Conservation (phyloP, 1,140 invertebrate species). For the Tachypleus tridentatus region DNA sequence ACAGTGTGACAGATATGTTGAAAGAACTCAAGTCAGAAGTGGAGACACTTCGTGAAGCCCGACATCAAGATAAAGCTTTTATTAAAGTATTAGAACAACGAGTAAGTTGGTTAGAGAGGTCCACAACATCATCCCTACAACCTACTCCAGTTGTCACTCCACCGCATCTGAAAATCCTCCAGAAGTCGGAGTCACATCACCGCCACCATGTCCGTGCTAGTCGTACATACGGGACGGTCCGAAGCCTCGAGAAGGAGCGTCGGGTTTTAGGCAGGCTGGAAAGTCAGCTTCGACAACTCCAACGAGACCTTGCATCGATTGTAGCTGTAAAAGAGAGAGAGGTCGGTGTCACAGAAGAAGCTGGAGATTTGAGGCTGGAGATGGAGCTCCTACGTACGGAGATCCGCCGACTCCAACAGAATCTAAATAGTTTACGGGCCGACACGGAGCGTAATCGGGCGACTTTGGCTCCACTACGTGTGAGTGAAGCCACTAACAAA, state of each 20-base stretch:
- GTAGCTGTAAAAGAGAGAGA: slow-evolving; percentile 4
- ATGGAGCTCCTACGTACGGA: slow-evolving; percentile 1
- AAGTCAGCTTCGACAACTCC: slow-evolving; percentile 3
- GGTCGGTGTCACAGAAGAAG: background rate
- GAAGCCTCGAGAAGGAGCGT: background rate
- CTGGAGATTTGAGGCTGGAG: slow-evolving; percentile 8
- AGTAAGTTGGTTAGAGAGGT: too few species aligned
- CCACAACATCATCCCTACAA: too few species aligned
- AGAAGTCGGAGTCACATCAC: too few species aligned
- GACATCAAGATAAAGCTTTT: background rate
- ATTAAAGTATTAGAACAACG: background rate
- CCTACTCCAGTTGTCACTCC: too few species aligned
- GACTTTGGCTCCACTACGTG: too few species aligned
- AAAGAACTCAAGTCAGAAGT: background rate
- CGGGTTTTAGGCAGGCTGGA: background rate
- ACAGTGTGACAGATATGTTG: too few species aligned
- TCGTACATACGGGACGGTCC: too few species aligned
- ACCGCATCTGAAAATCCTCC: too few species aligned
- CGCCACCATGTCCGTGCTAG: too few species aligned
- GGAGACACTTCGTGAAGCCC: background rate
- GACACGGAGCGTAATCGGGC: too few species aligned
- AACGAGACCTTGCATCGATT: background rate
- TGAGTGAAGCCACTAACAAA: slow-evolving; percentile 5
- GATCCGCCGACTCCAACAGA: too few species aligned
- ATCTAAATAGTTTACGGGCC: too few species aligned